Evolutionary conservation across 2,797 vertebrate species (phyloP).

Genomic region (Typhlichthys subterraneus): DNA sequence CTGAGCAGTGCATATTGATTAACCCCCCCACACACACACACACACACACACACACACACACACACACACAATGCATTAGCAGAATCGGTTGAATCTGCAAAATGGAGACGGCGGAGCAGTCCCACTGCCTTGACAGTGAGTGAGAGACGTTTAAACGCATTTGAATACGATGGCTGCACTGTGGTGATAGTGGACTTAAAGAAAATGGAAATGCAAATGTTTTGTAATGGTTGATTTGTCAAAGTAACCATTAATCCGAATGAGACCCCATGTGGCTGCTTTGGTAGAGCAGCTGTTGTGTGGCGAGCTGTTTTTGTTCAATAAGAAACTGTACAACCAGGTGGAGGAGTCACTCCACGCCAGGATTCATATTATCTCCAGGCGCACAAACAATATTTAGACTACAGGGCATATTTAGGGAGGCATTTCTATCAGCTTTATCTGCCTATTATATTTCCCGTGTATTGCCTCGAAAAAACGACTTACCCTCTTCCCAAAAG

Average conservation of each 20-base stretch:
- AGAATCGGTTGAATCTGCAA: slow-evolving; percentile 67
- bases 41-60: too few species aligned
- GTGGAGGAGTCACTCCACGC: slow-evolving; percentile 46
- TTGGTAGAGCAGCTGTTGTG: slow-evolving; percentile 21
- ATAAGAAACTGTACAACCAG: slow-evolving; percentile 45
- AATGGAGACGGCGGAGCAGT: slow-evolving; percentile 33
- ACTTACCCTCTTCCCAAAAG: slow-evolving; percentile 38
- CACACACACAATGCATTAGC: slow-evolving; percentile 41
- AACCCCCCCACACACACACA: background rate
- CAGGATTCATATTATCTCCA: slow-evolving; percentile 42
- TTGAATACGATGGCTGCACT: slow-evolving; percentile 48
- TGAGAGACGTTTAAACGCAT: slow-evolving; percentile 53
- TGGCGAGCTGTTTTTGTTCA: slow-evolving; percentile 51
- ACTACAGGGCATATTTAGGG: slow-evolving; percentile 41
- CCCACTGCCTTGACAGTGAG: slow-evolving; percentile 25
- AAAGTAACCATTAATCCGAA: slow-evolving; percentile 58
- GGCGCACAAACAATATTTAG: slow-evolving; percentile 39
- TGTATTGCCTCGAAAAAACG: slow-evolving; percentile 51
- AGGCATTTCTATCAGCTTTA: slow-evolving; percentile 41
- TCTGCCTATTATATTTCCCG: slow-evolving; percentile 46
- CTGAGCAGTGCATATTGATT: slow-evolving; percentile 71
- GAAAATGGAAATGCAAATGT: slow-evolving; percentile 37
- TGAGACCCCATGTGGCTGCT: slow-evolving; percentile 47
- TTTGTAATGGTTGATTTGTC: slow-evolving; percentile 20
- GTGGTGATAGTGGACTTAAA: background rate